A percentile compares a stretch with the other conserved stretches of the same genome.
Conservation (phyloP, 2,888 invertebrate species). For the Gastrophysa polygoni region DNA sequence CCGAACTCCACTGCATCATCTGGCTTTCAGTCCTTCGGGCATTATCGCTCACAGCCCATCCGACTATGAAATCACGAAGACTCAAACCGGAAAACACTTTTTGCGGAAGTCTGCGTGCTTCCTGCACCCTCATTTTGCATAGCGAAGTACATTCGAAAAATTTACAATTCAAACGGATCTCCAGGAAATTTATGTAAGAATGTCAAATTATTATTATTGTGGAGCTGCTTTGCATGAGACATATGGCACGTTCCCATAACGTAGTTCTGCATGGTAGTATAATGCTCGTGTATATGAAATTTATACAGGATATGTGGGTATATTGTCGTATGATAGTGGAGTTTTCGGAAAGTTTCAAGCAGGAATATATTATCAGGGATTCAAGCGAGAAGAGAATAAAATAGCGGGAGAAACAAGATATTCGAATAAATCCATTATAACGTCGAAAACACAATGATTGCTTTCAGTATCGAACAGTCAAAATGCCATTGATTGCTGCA, state of each 20-base stretch:
- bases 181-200: constrained; percentile 38
- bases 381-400: no score
- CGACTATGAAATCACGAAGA: constrained; percentile 51
- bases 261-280: constrained; percentile 7
- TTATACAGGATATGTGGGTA: no score
- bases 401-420: no score
- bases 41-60: constrained; percentile 40
- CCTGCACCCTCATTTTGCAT: constrained; percentile 53
- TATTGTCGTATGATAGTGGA: no score
- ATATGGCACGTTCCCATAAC: constrained; percentile 35
- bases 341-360: no score
- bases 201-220: constrained; percentile 37
- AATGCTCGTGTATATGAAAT: constrained; percentile 7
- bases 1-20: constrained; percentile 13
- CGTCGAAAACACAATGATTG: no score
- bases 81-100: constrained; percentile 53
- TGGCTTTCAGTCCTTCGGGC: constrained; percentile 21
- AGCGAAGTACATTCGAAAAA: constrained; percentile 48
- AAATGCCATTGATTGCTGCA: no score
- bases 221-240: constrained; percentile 26
- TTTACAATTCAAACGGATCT: constrained; percentile 50
- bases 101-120: constrained; percentile 49
- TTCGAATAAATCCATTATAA: no score
- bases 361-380: no score
- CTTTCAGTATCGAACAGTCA: no score